phyloP scores from a whole-genome alignment of 1,140 invertebrate species.

The Argopecten irradians region DNA sequence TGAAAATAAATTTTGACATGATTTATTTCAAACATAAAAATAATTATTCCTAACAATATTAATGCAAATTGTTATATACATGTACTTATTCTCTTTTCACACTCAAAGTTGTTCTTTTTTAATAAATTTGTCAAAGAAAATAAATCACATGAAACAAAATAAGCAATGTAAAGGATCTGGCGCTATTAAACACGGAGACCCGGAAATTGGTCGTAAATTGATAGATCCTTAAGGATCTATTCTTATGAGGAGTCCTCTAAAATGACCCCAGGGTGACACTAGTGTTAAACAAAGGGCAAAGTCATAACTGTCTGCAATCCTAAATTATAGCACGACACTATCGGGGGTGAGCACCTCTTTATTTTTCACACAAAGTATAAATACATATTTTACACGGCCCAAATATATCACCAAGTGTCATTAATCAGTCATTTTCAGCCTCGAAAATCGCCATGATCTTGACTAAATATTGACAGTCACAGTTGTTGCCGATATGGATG shows the following conservation, averaged over 20 bases:
- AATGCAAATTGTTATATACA: too few species aligned
- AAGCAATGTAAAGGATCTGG: too few species aligned
- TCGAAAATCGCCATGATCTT: conserved; percentile 33
- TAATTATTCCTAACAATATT: too few species aligned
- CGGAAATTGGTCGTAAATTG: not conserved
- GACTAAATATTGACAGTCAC: conserved; percentile 46
- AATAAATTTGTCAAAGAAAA: too few species aligned
- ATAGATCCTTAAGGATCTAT: not conserved
- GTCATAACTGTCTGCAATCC: not conserved
- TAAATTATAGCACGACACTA: not conserved
- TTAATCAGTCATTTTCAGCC: conserved; percentile 43
- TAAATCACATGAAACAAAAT: too few species aligned
- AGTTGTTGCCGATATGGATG: conserved; percentile 27
- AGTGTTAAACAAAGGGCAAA: not conserved
- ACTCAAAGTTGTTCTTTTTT: too few species aligned
- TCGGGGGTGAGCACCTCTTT: not conserved
- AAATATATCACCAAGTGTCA: not conserved
- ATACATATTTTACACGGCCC: conserved; percentile 34
- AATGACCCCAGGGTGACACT: not conserved
- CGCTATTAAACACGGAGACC: too few species aligned
- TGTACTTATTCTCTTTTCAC: too few species aligned
- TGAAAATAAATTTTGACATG: too few species aligned
- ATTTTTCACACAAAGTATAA: conserved; percentile 29
- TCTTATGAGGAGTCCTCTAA: not conserved
- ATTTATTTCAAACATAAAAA: too few species aligned